Evolutionary conservation across 1,140 invertebrate genomes (phyloP).

Genomic region (Drosophila nigromelanica): DNA sequence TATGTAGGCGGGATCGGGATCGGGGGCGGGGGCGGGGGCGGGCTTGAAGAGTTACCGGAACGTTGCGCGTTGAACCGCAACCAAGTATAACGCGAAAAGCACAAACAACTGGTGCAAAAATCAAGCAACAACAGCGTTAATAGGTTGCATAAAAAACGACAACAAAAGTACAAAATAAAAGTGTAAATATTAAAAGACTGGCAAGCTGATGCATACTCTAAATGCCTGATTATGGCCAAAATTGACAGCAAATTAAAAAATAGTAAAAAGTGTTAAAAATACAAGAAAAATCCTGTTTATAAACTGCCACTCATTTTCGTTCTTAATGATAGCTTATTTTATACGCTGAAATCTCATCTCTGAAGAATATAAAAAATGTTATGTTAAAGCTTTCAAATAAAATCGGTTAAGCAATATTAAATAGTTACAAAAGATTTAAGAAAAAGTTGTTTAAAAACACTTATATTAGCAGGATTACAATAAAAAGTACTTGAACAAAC

Average conservation of each 20-base stretch:
- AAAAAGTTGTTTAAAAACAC: no score
- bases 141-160: conserved; percentile 35
- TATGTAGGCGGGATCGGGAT: not conserved
- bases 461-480: no score
- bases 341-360: no score
- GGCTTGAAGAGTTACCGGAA: not conserved
- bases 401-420: no score
- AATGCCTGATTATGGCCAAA: conserved; percentile 9
- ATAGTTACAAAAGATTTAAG: no score
- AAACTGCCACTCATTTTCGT: no score
- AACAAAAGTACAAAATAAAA: conserved; percentile 6
- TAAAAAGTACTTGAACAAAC: no score
- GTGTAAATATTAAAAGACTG: conserved; percentile 53
- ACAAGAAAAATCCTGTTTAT: no score
- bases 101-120: conserved; percentile 51
- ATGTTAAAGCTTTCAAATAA: no score
- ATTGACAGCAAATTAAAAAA: conserved; percentile 1
- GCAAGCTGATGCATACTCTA: conserved; percentile 23
- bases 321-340: no score
- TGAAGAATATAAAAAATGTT: no score
- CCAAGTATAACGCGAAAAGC: conserved; percentile 70
- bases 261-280: not conserved
- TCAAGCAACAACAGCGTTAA: conserved; percentile 60
- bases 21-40: not conserved
- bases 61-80: conserved; percentile 69